These are phyloP conservation scores for Falco berigora DNA, from an alignment of 2,797 vertebrate genomes.

Conservation along the genomic window DNA sequence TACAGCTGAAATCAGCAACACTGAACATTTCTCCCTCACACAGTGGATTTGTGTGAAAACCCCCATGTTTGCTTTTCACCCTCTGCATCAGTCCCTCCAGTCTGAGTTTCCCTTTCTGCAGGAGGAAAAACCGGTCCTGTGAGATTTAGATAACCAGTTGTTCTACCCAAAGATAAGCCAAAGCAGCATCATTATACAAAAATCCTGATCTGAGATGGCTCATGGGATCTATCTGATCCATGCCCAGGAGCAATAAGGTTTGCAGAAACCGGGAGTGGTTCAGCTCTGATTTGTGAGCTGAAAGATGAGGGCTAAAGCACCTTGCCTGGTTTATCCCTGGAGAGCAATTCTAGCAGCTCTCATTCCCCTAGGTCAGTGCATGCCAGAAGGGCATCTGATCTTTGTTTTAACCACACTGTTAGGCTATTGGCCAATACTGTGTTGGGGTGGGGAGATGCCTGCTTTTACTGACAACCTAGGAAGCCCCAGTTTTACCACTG, in stretches of 20 bases:
- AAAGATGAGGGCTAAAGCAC: neutral
- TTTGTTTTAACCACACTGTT: neutral
- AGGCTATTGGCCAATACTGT: neutral
- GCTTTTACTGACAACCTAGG: neutral
- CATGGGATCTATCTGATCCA: neutral
- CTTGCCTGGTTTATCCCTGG: neutral
- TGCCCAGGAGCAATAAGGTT: neutral
- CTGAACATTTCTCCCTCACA: neutral
- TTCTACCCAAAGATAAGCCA: neutral
- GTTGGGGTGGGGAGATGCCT: neutral
- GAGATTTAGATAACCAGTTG: neutral
- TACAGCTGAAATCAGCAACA: neutral
- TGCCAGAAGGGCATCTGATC: neutral
- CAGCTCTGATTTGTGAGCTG: neutral
- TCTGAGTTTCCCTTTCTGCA: neutral
- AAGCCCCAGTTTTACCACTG: neutral
- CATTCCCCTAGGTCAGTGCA: neutral
- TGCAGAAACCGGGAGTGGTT: neutral
- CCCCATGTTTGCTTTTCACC: neutral
- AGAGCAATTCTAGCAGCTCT: neutral
- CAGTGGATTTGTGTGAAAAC: neutral
- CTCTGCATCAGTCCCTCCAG: neutral
- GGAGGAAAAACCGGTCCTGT: neutral
- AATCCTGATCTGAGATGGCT: neutral
- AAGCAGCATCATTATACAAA: neutral